phyloP scores from a whole-genome alignment of 2,888 invertebrate species.

The Drosophila mettleri region DNA sequence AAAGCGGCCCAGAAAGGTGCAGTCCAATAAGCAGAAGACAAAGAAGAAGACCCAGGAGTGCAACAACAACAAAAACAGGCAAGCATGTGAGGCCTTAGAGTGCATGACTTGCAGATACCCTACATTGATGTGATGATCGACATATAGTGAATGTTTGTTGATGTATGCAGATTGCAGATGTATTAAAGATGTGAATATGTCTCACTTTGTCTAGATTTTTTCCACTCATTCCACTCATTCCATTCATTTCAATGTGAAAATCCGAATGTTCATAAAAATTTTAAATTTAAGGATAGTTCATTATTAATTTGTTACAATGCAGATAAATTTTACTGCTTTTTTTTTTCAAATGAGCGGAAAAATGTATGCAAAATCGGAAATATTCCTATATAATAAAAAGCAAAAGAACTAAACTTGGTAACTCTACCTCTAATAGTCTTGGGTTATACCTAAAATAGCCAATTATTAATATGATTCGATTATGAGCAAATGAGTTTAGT shows the following conservation, averaged over 20 bases:
- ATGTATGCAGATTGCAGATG: no score
- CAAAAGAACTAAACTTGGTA: no score
- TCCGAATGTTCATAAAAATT: no score
- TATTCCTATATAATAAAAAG: neutral
- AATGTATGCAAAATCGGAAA: no score
- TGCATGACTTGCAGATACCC: neutral
- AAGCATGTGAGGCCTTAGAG: neutral
- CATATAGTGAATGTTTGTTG: neutral
- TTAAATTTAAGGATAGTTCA: no score
- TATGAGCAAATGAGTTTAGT: neutral
- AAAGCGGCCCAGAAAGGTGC: slow-evolving; percentile 49
- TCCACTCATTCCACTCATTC: neutral
- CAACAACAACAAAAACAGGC: slow-evolving; percentile 22
- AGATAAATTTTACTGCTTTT: no score
- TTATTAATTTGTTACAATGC: no score
- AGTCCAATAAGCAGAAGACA: slow-evolving; percentile 42
- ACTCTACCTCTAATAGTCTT: no score
- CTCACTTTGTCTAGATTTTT: no score
- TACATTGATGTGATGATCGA: neutral
- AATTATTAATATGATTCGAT: neutral
- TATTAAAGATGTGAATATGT: neutral
- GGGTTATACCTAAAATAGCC: neutral
- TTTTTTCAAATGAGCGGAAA: no score
- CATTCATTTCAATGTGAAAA: no score
- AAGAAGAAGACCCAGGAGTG: slow-evolving; percentile 58